Base-by-base conservation (phyloP, 2,888 invertebrate species). In the Eupsilia transversa region DNA sequence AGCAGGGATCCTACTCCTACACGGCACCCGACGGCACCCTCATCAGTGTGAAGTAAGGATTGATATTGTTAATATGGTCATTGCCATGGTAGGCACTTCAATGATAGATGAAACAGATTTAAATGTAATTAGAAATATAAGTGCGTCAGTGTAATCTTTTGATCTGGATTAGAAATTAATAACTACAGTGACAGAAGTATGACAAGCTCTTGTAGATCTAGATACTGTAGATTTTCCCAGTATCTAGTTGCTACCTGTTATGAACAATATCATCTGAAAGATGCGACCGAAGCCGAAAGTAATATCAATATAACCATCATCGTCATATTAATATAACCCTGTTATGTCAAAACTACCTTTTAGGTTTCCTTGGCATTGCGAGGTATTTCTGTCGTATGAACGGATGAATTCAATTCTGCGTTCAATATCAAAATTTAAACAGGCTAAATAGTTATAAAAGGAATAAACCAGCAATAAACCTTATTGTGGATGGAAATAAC, bases 1-100 rank as follows among this genome's bases (percentile, higher is more conserved):
- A 97, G 83, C 93, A 96, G 68, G 98, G 98, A 10, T 97, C 97
- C 1, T 98, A 97, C 89, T 97, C 97, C 1, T 98, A 98, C 90
- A 97, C 97, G 4, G 97, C 97, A 69, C 97, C 97, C 23, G 98
- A 98, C 80, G 98, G 98, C 49, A 97, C 97, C 46, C 85, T 97
- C 43, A 97, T 98, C 78, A 97, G 97, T 64, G 94, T 98, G 46
- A 97, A 94, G 97, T 97, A 92, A 89, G 88, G 2, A 56, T 1
- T 56, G 2, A 27, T 38, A 1, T 23, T 4, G 4, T 60, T 60
- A 10, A 61, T 38, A 20, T 0, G 20, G 2, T 41, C 5, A 30
- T 63, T 59, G 23, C 12, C 3, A 68, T 27, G 6, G 4, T 3
- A 30, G n/a, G 3, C 17, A 54, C 27, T 27, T 30, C 1, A 30